These are phyloP conservation scores for Chrysogorgia sp. DNA, from an alignment of 92 coral and sea anemone species.

Conservation along the genomic window DNA sequence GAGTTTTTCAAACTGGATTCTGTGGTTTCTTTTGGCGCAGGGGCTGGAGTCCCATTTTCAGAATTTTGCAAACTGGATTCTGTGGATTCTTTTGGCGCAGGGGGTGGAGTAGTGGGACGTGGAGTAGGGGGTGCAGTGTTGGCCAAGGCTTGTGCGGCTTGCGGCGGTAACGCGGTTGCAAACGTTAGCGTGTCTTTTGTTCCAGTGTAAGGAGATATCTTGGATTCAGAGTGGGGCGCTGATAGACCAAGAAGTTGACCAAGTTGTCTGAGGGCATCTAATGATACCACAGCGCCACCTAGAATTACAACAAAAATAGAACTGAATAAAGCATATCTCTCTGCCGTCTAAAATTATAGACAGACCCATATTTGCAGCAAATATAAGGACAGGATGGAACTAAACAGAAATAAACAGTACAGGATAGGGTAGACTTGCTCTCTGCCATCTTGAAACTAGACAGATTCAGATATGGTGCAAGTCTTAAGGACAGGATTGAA, in stretches of 20 bases:
- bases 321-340: not conserved
- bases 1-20: not conserved
- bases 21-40: not conserved
- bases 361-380: too few species aligned
- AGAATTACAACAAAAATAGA: too few species aligned
- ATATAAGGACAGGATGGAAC: too few species aligned
- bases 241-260: conserved; percentile 35
- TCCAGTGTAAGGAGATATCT: conserved; percentile 45
- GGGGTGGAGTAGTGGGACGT: not conserved
- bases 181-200: conserved; percentile 32
- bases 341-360: too few species aligned
- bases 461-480: too few species aligned
- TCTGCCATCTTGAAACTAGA: too few species aligned
- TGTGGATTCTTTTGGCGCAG: not conserved
- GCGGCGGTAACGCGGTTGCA: conserved; percentile 24
- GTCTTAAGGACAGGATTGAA: too few species aligned
- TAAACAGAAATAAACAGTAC: too few species aligned
- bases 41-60: not conserved
- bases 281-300: conserved; percentile 42
- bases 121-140: not conserved
- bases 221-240: not conserved
- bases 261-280: conserved; percentile 37
- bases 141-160: not conserved
- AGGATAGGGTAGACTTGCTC: too few species aligned
- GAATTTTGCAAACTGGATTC: not conserved